Evolutionary conservation across 2,888 invertebrate species (phyloP).

Genomic region (Ptycholaimellus sp.): DNA sequence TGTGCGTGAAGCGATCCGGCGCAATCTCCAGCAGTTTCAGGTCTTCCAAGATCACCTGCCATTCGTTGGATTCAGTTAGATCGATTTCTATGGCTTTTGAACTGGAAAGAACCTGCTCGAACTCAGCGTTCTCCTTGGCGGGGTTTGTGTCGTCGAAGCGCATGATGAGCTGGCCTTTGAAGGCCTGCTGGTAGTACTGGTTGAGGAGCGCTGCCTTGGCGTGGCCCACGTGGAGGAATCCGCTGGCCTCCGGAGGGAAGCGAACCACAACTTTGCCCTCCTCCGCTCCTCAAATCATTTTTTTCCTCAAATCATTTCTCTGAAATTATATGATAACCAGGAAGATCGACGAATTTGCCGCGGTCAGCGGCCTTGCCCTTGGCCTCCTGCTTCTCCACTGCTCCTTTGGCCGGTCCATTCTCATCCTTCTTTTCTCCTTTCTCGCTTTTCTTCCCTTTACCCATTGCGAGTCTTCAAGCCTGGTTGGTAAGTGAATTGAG

Average conservation of each 20-base stretch:
- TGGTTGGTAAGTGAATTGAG: no score
- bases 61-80: slow-evolving; percentile 1
- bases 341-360: slow-evolving; percentile 85
- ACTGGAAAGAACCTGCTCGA: slow-evolving; percentile 50
- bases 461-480: no score
- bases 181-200: slow-evolving; percentile 77
- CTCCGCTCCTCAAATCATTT: no score
- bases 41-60: slow-evolving; percentile 59
- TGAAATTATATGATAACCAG: no score
- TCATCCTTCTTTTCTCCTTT: no score
- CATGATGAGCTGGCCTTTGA: slow-evolving; percentile 82
- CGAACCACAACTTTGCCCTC: slow-evolving; percentile 89
- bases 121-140: slow-evolving; percentile 85
- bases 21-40: slow-evolving; percentile 66
- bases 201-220: slow-evolving; percentile 94
- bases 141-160: slow-evolving; percentile 99
- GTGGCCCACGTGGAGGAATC: slow-evolving; percentile 84
- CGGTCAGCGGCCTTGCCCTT: slow-evolving; percentile 42
- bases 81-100: slow-evolving; percentile 1
- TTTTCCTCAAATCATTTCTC: no score
- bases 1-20: slow-evolving; percentile 72
- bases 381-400: background rate
- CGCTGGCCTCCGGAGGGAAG: slow-evolving; percentile 98
- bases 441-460: no score
- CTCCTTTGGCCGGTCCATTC: no score